Percentiles rank a stretch among this genome's conserved stretches.
Evolutionary conservation across 2,888 invertebrate genomes (phyloP).

Genomic region (Drosophila stalkeri): DNA sequence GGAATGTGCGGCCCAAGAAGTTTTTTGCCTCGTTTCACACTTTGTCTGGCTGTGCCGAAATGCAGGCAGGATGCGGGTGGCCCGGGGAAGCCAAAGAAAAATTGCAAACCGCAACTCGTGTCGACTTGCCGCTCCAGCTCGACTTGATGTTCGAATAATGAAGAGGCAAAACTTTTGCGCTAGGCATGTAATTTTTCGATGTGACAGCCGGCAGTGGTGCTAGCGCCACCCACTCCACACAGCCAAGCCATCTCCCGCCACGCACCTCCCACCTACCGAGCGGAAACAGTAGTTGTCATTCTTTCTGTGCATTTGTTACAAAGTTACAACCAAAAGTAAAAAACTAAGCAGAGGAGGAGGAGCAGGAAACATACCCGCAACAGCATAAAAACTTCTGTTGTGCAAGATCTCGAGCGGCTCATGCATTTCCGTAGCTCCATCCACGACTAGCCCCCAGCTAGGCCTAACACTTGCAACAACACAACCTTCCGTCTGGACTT

Average conservation of each 20-base stretch:
- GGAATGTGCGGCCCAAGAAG: constrained; percentile 71
- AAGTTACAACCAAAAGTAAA: constrained; percentile 64
- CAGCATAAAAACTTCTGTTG: constrained; percentile 72
- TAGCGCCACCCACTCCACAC: constrained; percentile 1
- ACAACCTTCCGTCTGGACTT: background rate
- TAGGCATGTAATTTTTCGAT: constrained; percentile 83
- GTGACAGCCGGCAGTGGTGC: constrained; percentile 81
- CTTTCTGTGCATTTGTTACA: constrained; percentile 80
- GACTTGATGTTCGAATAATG: constrained; percentile 83
- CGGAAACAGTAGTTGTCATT: constrained; percentile 80
- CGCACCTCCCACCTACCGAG: constrained; percentile 4
- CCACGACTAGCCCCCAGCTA: constrained; percentile 31
- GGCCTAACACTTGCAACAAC: constrained; percentile 57
- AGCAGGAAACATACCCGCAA: constrained; percentile 59
- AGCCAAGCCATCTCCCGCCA: background rate
- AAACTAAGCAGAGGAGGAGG: constrained; percentile 21
- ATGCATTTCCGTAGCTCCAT: constrained; percentile 30
- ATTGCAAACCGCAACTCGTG: constrained; percentile 81
- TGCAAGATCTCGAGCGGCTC: constrained; percentile 50
- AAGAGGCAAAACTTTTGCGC: constrained; percentile 83
- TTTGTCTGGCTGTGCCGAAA: constrained; percentile 64
- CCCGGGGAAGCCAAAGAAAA: constrained; percentile 65
- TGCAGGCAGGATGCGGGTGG: constrained; percentile 9
- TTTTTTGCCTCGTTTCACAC: constrained; percentile 75
- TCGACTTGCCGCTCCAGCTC: constrained; percentile 69